Base-by-base conservation (phyloP, 2,888 invertebrate genomes). In the Polyploca ridens region DNA sequence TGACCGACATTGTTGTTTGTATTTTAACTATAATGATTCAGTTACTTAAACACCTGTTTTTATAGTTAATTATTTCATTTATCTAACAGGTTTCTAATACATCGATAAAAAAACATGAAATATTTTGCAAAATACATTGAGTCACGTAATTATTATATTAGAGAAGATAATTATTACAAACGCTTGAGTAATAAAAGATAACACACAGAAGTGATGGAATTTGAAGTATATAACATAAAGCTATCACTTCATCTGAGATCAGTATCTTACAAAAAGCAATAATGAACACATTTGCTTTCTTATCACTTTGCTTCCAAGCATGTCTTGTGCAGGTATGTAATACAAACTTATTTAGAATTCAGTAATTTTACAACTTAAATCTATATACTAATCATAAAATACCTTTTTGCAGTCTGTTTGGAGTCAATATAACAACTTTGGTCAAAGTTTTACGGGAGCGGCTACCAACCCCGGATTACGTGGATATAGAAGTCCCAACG, bases 1-100 rank as follows among this genome's bases (percentile, higher is more conserved):
- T 68, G 62, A 64, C 46, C 46, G 66, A 65, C 71, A 71, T 71
- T 38, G 62, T 66, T 46, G 13, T 57, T 49, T 27, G 35, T 5
- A 38, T 46, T n/a, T 5, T n/a, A 54, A 58, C 63, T 19, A 14
- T 54, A 54, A 54, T 54, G 54, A 41, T 58, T 35, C 46, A 19
- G 35, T 62, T 62, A 35, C 27, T 27, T 0, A 11, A 19, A 27
- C 19, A 41, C 16, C 7, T 61, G 13, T 41, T 41, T 41, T 33
- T 41, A 41, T 16, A 61, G 13, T 61, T 33, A 11, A 61, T 4
- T 41, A 41, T 41, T 5, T 4, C 4, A 41, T 59, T 60, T 60
- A 60, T 61, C 19, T 13, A 27, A 7, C 7, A 6, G 5, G 27
- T 60, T 38, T 35, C n/a, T 61, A 54, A 54, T 54, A 19, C 10